Evolutionary conservation across 2,888 invertebrate species (phyloP), one percentile per base, ranked within the genome.

Genomic region (Eremobia ochroleuca): DNA sequence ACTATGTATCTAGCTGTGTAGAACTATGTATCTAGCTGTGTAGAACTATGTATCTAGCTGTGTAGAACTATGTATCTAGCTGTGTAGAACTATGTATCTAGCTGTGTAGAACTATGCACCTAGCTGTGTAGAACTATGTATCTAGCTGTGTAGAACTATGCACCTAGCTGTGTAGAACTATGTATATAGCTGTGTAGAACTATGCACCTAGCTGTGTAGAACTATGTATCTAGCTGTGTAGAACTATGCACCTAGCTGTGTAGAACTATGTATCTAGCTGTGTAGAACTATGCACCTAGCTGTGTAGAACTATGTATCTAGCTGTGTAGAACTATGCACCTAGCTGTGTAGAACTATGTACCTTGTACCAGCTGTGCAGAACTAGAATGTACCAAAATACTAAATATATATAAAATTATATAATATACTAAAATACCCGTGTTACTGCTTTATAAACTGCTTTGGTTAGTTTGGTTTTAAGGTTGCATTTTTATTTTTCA

Each of bases 71-170:
- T 59, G 28, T 76, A 58, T 13, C 28, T 28, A 18, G 8, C 28
- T 37, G 9, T 52, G 3, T 55, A 28, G 34, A 34, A 2, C n/a
- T n/a, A n/a, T n/a, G n/a, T n/a, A n/a, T n/a, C n/a, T n/a, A n/a
- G n/a, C n/a, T n/a, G n/a, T 49, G 43, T 34, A n/a, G 55, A 61
- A 81, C 18, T 37, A 62, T 59, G 28, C 59, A 58, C n/a, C 28
- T 28, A 18, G 8, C 28, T 37, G 9, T 52, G 3, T 55, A 28
- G 34, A 34, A 2, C n/a, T n/a, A n/a, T n/a, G n/a, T n/a, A n/a
- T n/a, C n/a, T n/a, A n/a, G n/a, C n/a, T n/a, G n/a, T 49, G 43
- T 34, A n/a, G 55, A 61, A 81, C 18, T 37, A 62, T 59, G 28
- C 59, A 58, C n/a, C 28, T 28, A 18, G 8, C 28, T 37, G 9